Conservation (phyloP, 2,888 invertebrate species). For the Phlogophora meticulosa region DNA sequence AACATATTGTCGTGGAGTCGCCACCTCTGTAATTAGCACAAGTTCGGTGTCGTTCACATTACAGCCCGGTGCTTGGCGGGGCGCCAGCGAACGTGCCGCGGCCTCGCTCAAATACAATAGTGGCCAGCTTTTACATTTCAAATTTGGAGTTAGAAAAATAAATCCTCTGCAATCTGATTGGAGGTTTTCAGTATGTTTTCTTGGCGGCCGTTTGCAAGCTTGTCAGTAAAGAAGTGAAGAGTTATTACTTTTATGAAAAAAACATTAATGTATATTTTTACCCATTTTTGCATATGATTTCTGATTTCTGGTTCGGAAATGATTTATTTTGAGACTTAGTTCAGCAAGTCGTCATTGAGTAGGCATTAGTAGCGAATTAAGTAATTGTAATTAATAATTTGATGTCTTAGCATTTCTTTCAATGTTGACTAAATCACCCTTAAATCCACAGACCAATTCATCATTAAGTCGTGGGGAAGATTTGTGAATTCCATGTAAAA, state of each 20-base stretch:
- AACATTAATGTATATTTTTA: no score
- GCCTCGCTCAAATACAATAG: conserved; percentile 44
- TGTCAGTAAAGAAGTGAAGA: no score
- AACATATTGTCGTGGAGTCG: conserved; percentile 60
- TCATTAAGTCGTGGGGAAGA: no score
- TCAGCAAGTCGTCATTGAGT: no score
- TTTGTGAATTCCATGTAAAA: no score
- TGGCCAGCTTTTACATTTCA: conserved; percentile 49
- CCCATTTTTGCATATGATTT: no score
- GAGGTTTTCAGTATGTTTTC: conserved; percentile 25
- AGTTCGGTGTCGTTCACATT: conserved; percentile 63
- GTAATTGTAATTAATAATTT: no score
- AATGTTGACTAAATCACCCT: neutral
- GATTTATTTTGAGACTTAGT: no score
- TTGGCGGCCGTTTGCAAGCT: conserved; percentile 10
- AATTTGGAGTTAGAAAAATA: conserved; percentile 53
- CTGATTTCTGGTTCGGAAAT: no score
- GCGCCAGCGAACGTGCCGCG: conserved; percentile 55
- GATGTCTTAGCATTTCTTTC: neutral
- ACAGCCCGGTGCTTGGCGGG: conserved; percentile 49
- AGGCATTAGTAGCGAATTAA: no score
- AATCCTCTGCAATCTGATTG: conserved; percentile 32
- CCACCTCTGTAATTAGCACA: conserved; percentile 70
- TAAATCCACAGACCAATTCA: no score
- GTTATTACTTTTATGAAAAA: no score